A percentile compares a stretch with the other conserved stretches of the same genome.
Conservation (phyloP, 2,888 invertebrate species). For the Netelia inedita region DNA sequence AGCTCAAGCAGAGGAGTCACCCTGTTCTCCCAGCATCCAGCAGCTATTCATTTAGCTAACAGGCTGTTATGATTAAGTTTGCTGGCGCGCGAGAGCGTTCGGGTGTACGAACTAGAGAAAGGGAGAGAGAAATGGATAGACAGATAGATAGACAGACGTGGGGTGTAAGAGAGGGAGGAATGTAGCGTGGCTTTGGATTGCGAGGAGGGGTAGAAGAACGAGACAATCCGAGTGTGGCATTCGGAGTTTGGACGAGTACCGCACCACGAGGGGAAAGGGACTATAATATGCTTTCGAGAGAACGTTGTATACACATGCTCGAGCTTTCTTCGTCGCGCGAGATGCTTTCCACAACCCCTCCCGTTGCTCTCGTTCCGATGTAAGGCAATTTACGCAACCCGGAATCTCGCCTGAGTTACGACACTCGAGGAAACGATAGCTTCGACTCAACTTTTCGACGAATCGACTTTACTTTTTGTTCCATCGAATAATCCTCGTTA, state of each 20-base stretch:
- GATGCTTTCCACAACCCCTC: slow-evolving; percentile 46
- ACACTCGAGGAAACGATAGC: no score
- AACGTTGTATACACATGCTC: not conserved
- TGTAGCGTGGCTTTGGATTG: not conserved
- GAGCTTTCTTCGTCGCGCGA: slow-evolving; percentile 65
- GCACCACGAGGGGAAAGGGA: not conserved
- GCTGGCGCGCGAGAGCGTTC: slow-evolving; percentile 66
- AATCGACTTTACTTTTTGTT: no score
- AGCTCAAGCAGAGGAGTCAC: slow-evolving; percentile 64
- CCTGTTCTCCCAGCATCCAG: slow-evolving; percentile 54
- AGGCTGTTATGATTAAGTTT: slow-evolving; percentile 83
- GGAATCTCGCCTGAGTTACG: no score
- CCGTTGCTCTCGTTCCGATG: not conserved
- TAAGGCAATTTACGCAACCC: slow-evolving; percentile 24
- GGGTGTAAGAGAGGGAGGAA: slow-evolving; percentile 12
- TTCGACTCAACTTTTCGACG: no score
- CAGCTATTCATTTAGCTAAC: slow-evolving; percentile 81
- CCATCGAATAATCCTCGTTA: no score
- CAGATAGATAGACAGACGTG: slow-evolving; percentile 61
- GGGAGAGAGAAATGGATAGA: slow-evolving; percentile 61
- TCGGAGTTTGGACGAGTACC: slow-evolving; percentile 47
- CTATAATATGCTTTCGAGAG: not conserved
- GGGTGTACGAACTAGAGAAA: slow-evolving; percentile 57
- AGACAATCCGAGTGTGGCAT: slow-evolving; percentile 62
- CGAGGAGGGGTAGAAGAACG: slow-evolving; percentile 31